Conservation (phyloP, 2,888 invertebrate species). For the Thera britannica region DNA sequence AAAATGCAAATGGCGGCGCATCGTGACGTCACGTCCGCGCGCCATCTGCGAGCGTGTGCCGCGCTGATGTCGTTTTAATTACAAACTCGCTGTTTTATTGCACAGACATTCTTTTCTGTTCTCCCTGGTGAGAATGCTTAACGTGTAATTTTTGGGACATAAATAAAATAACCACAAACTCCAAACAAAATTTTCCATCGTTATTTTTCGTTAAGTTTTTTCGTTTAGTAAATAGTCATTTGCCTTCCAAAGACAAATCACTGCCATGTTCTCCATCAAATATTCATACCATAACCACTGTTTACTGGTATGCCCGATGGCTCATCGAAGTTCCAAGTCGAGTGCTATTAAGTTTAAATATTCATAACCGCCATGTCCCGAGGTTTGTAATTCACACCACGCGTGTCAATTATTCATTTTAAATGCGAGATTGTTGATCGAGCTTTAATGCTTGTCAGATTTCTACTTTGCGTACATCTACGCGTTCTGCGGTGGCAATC, state of each 20-base stretch:
- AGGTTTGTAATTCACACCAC: conserved; percentile 28
- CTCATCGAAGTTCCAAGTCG: conserved; percentile 9
- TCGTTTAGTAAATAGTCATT: no score
- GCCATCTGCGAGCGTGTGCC: conserved; percentile 55
- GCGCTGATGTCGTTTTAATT: conserved; percentile 67
- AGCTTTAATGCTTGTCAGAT: conserved; percentile 11
- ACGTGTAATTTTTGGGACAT: neutral
- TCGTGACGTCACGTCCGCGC: conserved; percentile 69
- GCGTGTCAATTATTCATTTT: conserved; percentile 21
- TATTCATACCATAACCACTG: conserved; percentile 24
- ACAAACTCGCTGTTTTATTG: conserved; percentile 62
- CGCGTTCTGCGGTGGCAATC: no score
- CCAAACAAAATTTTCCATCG: neutral
- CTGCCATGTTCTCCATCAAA: conserved; percentile 9
- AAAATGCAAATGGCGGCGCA: conserved; percentile 70
- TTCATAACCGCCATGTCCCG: conserved; percentile 10
- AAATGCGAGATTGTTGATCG: conserved; percentile 15
- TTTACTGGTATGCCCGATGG: conserved; percentile 10
- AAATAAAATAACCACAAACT: neutral
- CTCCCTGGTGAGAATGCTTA: conserved; percentile 22
- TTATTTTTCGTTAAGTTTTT: neutral
- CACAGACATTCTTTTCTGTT: conserved; percentile 44
- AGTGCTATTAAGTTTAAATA: conserved; percentile 23
- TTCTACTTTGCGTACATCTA: neutral
- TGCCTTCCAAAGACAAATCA: conserved; percentile 13